These are phyloP conservation scores for Eristalis tenax DNA, from an alignment of 2,888 invertebrate species.

Conservation along the genomic window DNA sequence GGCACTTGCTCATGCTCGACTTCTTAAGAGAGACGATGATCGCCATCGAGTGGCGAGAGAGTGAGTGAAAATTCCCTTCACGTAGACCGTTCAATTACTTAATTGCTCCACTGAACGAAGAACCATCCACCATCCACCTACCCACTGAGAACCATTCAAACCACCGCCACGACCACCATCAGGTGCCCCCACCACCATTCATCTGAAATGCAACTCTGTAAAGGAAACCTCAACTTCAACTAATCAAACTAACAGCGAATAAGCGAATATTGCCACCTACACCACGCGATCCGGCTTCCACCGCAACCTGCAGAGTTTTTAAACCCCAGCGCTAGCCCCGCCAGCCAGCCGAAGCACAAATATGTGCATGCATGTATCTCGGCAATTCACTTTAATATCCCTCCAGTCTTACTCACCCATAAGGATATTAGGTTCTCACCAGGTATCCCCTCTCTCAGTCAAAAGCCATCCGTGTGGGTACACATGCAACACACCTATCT, in stretches of 20 bases:
- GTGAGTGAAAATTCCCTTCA: background rate
- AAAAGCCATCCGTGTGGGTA: conserved; percentile 33
- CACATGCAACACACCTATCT: conserved; percentile 61
- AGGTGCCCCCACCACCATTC: conserved; percentile 16
- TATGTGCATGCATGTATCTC: conserved; percentile 30
- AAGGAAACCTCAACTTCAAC: conserved; percentile 49
- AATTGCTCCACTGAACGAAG: conserved; percentile 60
- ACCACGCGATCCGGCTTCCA: conserved; percentile 3
- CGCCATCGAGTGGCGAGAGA: background rate
- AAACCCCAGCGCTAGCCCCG: too few species aligned
- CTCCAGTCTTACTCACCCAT: conserved; percentile 65
- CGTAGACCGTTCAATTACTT: conserved; percentile 57
- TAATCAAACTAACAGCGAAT: conserved; percentile 69
- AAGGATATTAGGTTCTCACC: conserved; percentile 69
- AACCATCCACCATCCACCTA: background rate
- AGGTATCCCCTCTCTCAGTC: conserved; percentile 26
- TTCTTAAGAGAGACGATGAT: background rate
- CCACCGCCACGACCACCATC: conserved; percentile 1
- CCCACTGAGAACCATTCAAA: background rate
- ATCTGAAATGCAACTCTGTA: conserved; percentile 35
- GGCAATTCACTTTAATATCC: conserved; percentile 71
- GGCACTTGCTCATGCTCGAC: background rate
- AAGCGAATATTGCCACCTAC: conserved; percentile 63
- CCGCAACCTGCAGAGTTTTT: background rate
- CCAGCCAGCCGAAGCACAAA: too few species aligned